Evolutionary conservation across 2,113 vertebrate genomes (phyloP).

Genomic region (Salvelinus fontinalis): DNA sequence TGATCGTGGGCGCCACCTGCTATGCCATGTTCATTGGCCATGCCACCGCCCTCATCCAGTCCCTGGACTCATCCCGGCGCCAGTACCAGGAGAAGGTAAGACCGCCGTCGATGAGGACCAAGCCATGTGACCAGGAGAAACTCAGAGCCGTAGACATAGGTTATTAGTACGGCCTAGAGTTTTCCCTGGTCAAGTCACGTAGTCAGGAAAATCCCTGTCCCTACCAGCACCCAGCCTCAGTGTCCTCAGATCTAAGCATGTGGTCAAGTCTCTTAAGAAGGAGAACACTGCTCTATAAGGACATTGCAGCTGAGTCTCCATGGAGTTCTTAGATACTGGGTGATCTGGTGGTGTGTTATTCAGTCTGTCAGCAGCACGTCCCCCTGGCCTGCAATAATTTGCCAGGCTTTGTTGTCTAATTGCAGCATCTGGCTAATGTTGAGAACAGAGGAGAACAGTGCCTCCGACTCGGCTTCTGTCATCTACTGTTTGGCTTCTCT

Average conservation of each 20-base stretch:
- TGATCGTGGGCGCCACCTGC: constrained; percentile 97
- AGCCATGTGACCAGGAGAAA: too few relatives aligned
- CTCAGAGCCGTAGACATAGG: too few relatives aligned
- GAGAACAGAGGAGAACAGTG: constrained; percentile 40
- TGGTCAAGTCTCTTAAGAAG: neutral
- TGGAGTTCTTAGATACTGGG: constrained; percentile 36
- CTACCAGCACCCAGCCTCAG: neutral
- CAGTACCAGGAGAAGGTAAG: constrained; percentile 93
- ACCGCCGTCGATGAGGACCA: neutral
- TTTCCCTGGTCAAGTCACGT: neutral
- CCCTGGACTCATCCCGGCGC: constrained; percentile 87
- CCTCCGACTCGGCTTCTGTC: constrained; percentile 16
- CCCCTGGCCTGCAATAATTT: constrained; percentile 28
- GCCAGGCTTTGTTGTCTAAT: constrained; percentile 49
- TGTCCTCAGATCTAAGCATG: constrained; percentile 51
- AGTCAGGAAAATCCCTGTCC: constrained; percentile 4
- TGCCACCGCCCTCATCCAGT: constrained; percentile 91
- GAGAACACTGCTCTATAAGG: constrained; percentile 28
- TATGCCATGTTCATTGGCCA: constrained; percentile 96
- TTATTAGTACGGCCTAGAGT: neutral
- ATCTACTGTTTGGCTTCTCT: neutral
- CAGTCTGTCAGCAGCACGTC: constrained; percentile 10
- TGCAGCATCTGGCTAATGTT: constrained; percentile 52
- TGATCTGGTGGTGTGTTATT: constrained; percentile 26
- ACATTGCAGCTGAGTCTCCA: constrained; percentile 33